Base-by-base conservation (phyloP, 2,113 vertebrate species). In the Myotis brandtii region DNA sequence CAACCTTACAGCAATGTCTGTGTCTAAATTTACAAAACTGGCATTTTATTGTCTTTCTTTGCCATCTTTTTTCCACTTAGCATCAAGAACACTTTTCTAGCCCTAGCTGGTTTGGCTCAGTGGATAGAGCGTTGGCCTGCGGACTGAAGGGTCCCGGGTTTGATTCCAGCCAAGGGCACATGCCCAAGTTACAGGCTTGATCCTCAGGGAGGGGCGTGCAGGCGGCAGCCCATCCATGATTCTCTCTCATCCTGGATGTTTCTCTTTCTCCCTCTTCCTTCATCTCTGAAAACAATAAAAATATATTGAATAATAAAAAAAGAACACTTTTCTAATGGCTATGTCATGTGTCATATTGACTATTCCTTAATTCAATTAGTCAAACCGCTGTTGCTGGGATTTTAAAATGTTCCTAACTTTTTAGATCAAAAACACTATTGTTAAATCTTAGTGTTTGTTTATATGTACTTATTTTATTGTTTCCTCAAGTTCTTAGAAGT, bases 381-480 rank as follows among this genome's bases (percentile, higher is more conserved):
- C 18, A 64, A 6, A 56, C 11, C 2, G 1, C 4, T 54, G 25
- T 30, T 76, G 32, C 3, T 50, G 21, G 5, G 9, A 18, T 83
- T 23, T 84, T 95, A 80, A 92, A 69, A n/a, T 81, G 27, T 86
- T 81, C 86, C 54, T 90, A 6, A 32, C 67, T 46, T 32, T 93
- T 34, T 59, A 69, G 34, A 82, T 73, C 1, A 88, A 66, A 76
- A 89, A 43, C 9, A 48, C 23, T 27, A 25, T 37, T 73, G 50
- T 72, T 91, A 82, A 89, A 62, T 43, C 86, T 73, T 52, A 50
- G 46, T 79, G 3, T 46, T 34, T 5, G 16, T 69, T 86, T 88
- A 40, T 93, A 43, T 77, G 34, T 30, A 77, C 25, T 92, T 83
- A 77, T 11, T 50, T 83, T 32, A 37, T 69, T 88, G 76, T 77